Conservation (phyloP, 2,797 vertebrate genomes). For the Anguilla marmorata region DNA sequence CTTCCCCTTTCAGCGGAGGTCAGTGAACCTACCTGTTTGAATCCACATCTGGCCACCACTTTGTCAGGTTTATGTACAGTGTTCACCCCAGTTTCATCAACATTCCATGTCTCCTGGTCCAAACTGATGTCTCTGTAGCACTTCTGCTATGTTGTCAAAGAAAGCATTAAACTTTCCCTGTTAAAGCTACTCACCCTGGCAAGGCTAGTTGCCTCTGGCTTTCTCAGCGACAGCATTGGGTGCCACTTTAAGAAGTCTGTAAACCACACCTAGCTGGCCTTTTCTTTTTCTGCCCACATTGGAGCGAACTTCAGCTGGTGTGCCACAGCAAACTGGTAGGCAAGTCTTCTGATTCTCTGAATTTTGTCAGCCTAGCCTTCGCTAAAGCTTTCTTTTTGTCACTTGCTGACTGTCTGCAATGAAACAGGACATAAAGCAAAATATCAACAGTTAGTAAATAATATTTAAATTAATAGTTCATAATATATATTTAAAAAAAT, state of each 20-base stretch:
- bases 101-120: no score
- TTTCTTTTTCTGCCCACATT: no score
- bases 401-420: slow-evolving; percentile 36
- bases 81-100: background rate
- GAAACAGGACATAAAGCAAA: slow-evolving; percentile 30
- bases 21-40: slow-evolving; percentile 36
- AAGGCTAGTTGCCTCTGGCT: no score
- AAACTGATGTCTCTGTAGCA: no score
- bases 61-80: slow-evolving; percentile 27
- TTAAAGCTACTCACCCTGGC: no score
- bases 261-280: no score
- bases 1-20: slow-evolving; percentile 33
- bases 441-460: slow-evolving; percentile 30
- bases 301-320: no score
- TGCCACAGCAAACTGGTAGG: background rate
- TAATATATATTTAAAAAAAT: slow-evolving; percentile 25
- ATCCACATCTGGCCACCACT: slow-evolving; percentile 26
- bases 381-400: slow-evolving; percentile 35
- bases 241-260: no score
- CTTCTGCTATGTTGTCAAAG: no score
- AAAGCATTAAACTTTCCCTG: no score
- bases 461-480: slow-evolving; percentile 30
- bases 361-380: slow-evolving; percentile 38
- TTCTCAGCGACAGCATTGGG: no score
- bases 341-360: background rate